phyloP scores from a whole-genome alignment of 2,888 invertebrate genomes.

The Conus canariensis region DNA sequence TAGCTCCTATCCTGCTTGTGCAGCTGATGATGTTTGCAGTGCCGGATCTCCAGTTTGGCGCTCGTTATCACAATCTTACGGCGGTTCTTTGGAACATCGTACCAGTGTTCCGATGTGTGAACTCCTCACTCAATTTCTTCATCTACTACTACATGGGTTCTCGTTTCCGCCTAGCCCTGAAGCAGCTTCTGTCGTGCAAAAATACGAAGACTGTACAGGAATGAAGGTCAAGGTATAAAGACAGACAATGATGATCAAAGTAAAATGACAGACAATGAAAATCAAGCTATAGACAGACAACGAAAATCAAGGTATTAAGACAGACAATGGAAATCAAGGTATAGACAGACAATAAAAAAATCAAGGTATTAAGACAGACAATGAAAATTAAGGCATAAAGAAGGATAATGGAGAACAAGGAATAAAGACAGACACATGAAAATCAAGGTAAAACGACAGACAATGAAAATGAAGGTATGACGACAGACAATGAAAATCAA shows the following conservation, averaged over 20 bases:
- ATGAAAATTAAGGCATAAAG: too few species aligned
- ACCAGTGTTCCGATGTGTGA: slow-evolving; percentile 8
- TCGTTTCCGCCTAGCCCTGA: background rate
- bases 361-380: too few species aligned
- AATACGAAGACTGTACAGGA: background rate
- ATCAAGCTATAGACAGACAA: background rate
- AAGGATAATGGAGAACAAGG: too few species aligned
- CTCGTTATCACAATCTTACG: slow-evolving; percentile 8
- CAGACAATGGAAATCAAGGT: background rate
- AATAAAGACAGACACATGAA: too few species aligned
- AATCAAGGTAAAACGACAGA: too few species aligned
- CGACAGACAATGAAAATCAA: too few species aligned
- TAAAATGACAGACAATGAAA: too few species aligned
- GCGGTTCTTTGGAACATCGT: background rate
- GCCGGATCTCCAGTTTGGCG: slow-evolving; percentile 6
- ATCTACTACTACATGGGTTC: slow-evolving; percentile 28
- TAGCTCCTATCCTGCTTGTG: background rate
- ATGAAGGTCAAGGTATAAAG: background rate
- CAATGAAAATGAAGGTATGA: too few species aligned
- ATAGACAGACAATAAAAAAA: too few species aligned
- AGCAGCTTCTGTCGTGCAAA: background rate
- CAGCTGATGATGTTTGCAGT: slow-evolving; percentile 10
- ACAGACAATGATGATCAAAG: too few species aligned
- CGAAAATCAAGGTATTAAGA: background rate
- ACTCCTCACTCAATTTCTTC: slow-evolving; percentile 31